A percentile compares a stretch with the other conserved stretches of the same genome.
Conservation (phyloP, 2,888 invertebrate species). For the Uloborus plumipes region DNA sequence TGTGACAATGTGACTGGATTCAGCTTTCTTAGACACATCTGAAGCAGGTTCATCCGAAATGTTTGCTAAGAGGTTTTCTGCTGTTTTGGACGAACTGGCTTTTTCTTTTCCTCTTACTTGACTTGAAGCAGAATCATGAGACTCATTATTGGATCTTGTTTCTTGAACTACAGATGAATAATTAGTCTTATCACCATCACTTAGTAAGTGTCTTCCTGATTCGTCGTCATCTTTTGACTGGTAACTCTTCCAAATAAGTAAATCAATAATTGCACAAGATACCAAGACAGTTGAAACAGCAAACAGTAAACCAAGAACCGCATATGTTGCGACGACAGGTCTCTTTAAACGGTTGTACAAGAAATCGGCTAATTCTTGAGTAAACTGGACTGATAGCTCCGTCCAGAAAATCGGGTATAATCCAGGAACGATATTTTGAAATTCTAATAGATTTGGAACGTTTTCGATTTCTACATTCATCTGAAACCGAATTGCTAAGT, state of each 20-base stretch:
- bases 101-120: too few relatives aligned
- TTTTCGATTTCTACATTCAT: slow-evolving; percentile 28
- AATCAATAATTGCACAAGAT: not conserved
- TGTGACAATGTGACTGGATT: too few relatives aligned
- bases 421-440: slow-evolving; percentile 5
- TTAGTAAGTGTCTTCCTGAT: slow-evolving; percentile 11
- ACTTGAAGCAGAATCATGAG: too few relatives aligned
- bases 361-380: slow-evolving; percentile 17
- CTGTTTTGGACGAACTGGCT: too few relatives aligned
- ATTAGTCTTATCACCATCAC: not conserved
- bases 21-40: too few relatives aligned
- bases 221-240: not conserved
- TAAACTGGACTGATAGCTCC: slow-evolving; percentile 16
- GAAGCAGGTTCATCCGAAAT: too few relatives aligned
- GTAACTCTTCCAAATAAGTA: too few relatives aligned
- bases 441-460: not conserved
- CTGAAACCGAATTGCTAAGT: slow-evolving; percentile 33
- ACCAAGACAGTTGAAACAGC: not conserved
- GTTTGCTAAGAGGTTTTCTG: too few relatives aligned
- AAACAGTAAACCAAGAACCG: slow-evolving; percentile 13
- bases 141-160: too few relatives aligned
- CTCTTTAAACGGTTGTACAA: not conserved
- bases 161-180: not conserved
- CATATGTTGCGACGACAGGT: slow-evolving; percentile 9
- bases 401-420: slow-evolving; percentile 54